phyloP scores from a whole-genome alignment of 2,888 invertebrate genomes.

The Melanostoma scalare region DNA sequence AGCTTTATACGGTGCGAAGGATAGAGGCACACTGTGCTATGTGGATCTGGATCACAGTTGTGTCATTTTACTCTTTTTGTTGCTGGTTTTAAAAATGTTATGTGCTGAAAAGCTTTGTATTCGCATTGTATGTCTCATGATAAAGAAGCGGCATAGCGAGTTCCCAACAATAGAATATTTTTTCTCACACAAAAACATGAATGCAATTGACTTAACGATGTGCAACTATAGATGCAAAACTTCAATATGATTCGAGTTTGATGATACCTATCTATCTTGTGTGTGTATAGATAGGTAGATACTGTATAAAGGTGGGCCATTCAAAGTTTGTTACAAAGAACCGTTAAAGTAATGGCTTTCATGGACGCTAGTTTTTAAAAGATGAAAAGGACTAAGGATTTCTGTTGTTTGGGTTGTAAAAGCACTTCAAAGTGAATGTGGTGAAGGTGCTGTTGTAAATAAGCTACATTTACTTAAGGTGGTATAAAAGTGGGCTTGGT shows the following conservation, averaged over 20 bases:
- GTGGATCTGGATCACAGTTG: slow-evolving; percentile 19
- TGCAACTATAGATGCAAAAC: slow-evolving; percentile 36
- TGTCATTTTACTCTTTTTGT: background rate
- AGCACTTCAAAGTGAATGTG: no score
- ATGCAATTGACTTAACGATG: slow-evolving; percentile 67
- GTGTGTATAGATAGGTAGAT: background rate
- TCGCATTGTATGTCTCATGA: slow-evolving; percentile 8
- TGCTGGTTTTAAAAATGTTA: slow-evolving; percentile 15
- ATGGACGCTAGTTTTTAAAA: no score
- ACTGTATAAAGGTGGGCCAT: slow-evolving; percentile 2
- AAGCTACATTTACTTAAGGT: no score
- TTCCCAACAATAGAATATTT: slow-evolving; percentile 47
- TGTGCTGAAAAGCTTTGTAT: slow-evolving; percentile 19
- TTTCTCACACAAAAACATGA: slow-evolving; percentile 10
- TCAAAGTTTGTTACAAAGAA: background rate
- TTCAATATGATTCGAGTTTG: slow-evolving; percentile 36
- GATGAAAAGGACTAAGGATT: no score
- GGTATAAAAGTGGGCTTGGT: no score
- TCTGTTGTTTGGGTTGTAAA: no score
- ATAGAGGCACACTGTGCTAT: background rate
- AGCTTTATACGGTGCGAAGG: slow-evolving; percentile 25
- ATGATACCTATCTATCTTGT: slow-evolving; percentile 18
- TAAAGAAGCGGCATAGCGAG: background rate
- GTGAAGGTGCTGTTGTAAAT: no score
- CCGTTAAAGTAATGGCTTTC: no score